Base-by-base conservation (phyloP, 2,113 vertebrate genomes). In the Mirza zaza region DNA sequence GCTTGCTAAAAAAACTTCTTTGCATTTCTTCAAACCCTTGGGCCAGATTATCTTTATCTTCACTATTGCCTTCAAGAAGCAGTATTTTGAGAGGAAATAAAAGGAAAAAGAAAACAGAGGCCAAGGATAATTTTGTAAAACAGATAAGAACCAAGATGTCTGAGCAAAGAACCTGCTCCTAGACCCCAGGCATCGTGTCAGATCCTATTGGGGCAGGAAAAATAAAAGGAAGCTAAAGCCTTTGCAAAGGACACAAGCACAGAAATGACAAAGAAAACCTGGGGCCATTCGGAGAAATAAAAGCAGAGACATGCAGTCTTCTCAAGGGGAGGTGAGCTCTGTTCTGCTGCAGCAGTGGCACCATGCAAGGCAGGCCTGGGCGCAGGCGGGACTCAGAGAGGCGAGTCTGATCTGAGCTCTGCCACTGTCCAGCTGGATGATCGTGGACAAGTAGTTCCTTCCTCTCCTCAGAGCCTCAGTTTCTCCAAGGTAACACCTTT, bases 21-120 rank as follows among this genome's bases (percentile, higher is more conserved):
- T 27, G 29, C 17, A 6, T 67, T 59, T 90, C 87, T 63, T 59
- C 91, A 82, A 50, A 80, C 34, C 81, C 55, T 67, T 0, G 17
- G 52, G 84, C 52, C 84, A 77, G 59, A 84, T 68, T 88, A 34
- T 82, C 93, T 94, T 92, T 61, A 65, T 75, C 82, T 91, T 71
- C 32, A 11, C 25, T 18, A 45, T 0, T 15, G 75, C 61, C 71
- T 90, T 90, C 45, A 90, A 94, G 94, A 29, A 87, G 67, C 1
- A 48, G 32, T 61, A 36, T 67, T 73, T 39, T 34, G 21, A 87
- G 82, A 73, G 50, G 8, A 85, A 86, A 88, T 87, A 6, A 48
- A 90, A 94, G 75, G 55, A 67, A 67, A 83, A 80, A 23, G 20
- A 80, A 32, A 92, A 82, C 85, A 90, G 77, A 95, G 61, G 67